These are phyloP conservation scores for Glaucopsyche alexis DNA, from an alignment of 2,888 invertebrate species.

Conservation along the genomic window DNA sequence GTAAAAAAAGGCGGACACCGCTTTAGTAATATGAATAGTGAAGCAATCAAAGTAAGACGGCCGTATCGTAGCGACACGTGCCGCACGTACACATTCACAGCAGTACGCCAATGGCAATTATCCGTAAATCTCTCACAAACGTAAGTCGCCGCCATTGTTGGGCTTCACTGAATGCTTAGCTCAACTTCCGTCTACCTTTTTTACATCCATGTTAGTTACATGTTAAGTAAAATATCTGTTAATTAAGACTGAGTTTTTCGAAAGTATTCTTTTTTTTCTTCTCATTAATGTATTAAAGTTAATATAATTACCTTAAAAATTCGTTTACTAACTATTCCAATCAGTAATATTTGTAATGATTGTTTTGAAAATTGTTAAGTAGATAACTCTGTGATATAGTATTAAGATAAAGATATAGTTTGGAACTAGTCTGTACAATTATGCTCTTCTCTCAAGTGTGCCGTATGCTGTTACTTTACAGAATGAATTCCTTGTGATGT, in stretches of 20 bases:
- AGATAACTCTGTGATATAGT: slow-evolving; percentile 11
- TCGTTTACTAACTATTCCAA: background rate
- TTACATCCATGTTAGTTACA: too few relatives aligned
- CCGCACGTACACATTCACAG: too few relatives aligned
- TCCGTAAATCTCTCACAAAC: too few relatives aligned
- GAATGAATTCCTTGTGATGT: too few relatives aligned
- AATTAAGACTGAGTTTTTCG: background rate
- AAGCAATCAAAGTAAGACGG: too few relatives aligned
- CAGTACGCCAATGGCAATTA: too few relatives aligned
- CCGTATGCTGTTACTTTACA: background rate
- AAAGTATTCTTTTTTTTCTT: background rate
- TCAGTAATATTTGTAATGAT: background rate
- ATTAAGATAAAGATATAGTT: background rate
- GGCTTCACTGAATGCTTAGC: too few relatives aligned
- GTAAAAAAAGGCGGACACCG: too few relatives aligned
- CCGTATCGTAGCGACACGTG: too few relatives aligned
- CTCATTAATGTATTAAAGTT: background rate
- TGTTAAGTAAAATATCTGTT: background rate
- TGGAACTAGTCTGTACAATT: background rate
- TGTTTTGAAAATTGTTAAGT: background rate
- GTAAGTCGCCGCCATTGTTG: too few relatives aligned
- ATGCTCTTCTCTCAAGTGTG: background rate
- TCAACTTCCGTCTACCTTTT: too few relatives aligned
- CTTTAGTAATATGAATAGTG: too few relatives aligned
- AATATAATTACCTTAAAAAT: background rate